phyloP scores from a whole-genome alignment of 2,113 vertebrate genomes.

The Elgaria multicarinata region DNA sequence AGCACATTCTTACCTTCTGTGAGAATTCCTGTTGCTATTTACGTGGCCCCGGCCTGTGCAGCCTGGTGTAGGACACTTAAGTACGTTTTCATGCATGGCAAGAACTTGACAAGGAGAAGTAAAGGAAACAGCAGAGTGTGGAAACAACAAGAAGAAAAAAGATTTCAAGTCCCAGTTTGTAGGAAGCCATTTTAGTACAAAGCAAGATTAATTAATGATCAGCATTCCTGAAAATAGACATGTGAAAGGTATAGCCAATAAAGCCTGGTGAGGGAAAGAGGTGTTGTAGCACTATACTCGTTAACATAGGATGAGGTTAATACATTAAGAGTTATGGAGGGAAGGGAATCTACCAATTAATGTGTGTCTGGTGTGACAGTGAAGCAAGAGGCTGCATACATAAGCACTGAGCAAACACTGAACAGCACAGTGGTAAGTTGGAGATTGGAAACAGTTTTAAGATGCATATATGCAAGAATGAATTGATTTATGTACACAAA shows the following conservation, averaged over 20 bases:
- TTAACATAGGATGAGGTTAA: slow-evolving; percentile 56
- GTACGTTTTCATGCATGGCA: slow-evolving; percentile 99
- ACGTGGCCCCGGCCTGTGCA: slow-evolving; percentile 99
- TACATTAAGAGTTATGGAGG: slow-evolving; percentile 48
- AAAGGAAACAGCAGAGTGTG: slow-evolving; percentile 85
- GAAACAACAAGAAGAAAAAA: slow-evolving; percentile 78
- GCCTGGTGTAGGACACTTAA: slow-evolving; percentile 99
- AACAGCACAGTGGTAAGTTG: slow-evolving; percentile 45
- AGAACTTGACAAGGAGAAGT: slow-evolving; percentile 96
- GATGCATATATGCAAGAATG: slow-evolving; percentile 44
- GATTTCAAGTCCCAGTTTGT: slow-evolving; percentile 77
- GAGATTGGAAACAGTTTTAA: slow-evolving; percentile 28
- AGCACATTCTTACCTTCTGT: slow-evolving; percentile 93
- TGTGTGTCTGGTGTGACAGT: slow-evolving; percentile 39
- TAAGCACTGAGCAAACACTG: slow-evolving; percentile 30
- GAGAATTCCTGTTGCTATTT: slow-evolving; percentile 99
- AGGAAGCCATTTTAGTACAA: slow-evolving; percentile 70
- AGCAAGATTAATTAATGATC: slow-evolving; percentile 69
- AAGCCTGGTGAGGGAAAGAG: slow-evolving; percentile 59
- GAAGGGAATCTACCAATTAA: slow-evolving; percentile 52
- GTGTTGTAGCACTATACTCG: slow-evolving; percentile 42
- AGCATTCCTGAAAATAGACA: slow-evolving; percentile 72
- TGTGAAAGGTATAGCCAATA: slow-evolving; percentile 73
- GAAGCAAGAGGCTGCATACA: slow-evolving; percentile 48
- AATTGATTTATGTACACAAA: slow-evolving; percentile 45